Evolutionary conservation across 2,113 vertebrate species (phyloP), one percentile per base, ranked within the genome.

Genomic region (Micromys minutus): DNA sequence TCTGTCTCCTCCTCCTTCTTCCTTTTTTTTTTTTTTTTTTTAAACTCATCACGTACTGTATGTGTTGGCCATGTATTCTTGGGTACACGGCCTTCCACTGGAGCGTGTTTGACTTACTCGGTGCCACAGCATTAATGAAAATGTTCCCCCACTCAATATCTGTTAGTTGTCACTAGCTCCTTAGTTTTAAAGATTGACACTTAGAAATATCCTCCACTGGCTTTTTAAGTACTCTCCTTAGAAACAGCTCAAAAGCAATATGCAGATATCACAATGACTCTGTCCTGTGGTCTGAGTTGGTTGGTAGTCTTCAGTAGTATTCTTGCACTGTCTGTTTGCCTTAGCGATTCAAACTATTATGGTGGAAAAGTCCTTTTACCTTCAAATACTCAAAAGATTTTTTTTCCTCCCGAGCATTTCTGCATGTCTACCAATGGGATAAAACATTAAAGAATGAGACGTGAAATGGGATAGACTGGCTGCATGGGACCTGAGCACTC

Each of bases 171-270:
- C 26, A 45, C 39, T 45, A 63, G 57, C 24, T 84, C 26, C 83
- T 50, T 65, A 61, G 59, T 47, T 85, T 36, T 36, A 65, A 47
- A 61, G 36, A 45, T 57, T 45, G 6, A 65, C 19, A 59, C 63
- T 67, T 84, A 47, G 11, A 77, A 81, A 16, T 76, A 36, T 86
- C 93, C 47, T 83, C 21, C 2, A 21, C 47, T 94, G 71, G 19
- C 65, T 59, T 67, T 93, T 92, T 80, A 65, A 65, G 39, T 61
- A 77, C 80, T 96, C 80, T 92, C 50, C 91, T 63, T 94, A 74
- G n/a, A 50, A 42, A n/a, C 12, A 47, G 67, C n/a, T 79, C 17
- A 93, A 81, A 81, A 84, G 11, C 75, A 12, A 15, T 87, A 81
- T 65, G 69, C 50, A 87, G 74, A 85, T 42, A 52, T 94, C 84